A percentile compares a stretch with the other conserved stretches of the same genome.
Evolutionary conservation across 2,888 invertebrate species (phyloP).

Genomic region (Dastarcus helophoroides): DNA sequence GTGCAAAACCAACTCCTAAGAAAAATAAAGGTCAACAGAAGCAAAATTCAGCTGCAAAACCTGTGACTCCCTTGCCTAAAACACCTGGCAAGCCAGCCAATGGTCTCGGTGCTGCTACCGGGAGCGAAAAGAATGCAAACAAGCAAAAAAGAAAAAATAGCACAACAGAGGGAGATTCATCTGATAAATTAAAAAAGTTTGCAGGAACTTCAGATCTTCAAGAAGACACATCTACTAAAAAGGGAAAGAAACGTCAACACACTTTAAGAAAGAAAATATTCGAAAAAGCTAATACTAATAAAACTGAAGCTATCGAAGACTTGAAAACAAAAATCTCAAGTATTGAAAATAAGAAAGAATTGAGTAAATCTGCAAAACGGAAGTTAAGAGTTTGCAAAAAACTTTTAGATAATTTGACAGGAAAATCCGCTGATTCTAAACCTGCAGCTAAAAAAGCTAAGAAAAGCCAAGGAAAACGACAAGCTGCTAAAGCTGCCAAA

Average conservation of each 20-base stretch:
- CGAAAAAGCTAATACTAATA: conserved; percentile 5
- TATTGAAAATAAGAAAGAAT: conserved; percentile 13
- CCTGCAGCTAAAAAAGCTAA: conserved; percentile 7
- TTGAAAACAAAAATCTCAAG: conserved; percentile 15
- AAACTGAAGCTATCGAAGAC: conserved; percentile 10
- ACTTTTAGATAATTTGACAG: conserved; percentile 12
- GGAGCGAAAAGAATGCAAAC: too few relatives aligned
- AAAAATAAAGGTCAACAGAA: too few relatives aligned
- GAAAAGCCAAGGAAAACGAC: conserved; percentile 3
- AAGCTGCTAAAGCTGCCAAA: too few relatives aligned
- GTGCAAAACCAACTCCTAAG: too few relatives aligned
- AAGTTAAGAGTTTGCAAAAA: conserved; percentile 15
- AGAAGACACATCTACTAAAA: conserved; percentile 8
- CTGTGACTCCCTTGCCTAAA: too few relatives aligned
- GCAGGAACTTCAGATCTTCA: conserved; percentile 14
- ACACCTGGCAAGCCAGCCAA: too few relatives aligned
- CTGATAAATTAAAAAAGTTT: conserved; percentile 15
- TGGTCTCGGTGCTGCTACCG: too few relatives aligned
- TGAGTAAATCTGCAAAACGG: conserved; percentile 19
- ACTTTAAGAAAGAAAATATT: conserved; percentile 5
- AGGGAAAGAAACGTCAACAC: conserved; percentile 4
- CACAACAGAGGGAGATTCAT: conserved; percentile 8
- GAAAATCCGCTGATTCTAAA: conserved; percentile 5
- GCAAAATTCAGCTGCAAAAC: too few relatives aligned
- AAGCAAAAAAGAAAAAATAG: too few relatives aligned